Base-by-base conservation (phyloP, 1,140 invertebrate species). In the Listronotus bonariensis region DNA sequence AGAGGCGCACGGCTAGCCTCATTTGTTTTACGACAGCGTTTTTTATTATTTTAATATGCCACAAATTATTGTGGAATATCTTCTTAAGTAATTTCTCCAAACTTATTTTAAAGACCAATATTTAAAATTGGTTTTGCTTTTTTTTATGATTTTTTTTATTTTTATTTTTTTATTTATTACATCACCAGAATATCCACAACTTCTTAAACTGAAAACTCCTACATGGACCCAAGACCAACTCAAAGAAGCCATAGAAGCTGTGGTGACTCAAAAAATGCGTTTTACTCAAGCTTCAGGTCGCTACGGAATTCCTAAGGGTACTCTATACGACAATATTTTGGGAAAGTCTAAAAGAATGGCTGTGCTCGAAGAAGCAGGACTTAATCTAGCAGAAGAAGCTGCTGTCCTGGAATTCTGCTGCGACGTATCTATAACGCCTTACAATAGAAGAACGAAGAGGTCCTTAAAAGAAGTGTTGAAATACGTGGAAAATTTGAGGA, bases 291-390 rank as follows among this genome's bases (percentile, higher is more conserved):
- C 88, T 0, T 85, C 88, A 2, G 82, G 85, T 4, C 81, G 84
- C 63, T 91, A 85, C 78, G 86, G 87, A 57, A 89, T 91, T 75
- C 89, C 89, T 0, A 91, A 91, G 78, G 88, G 88, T 15, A 91
- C 89, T 3, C 81, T 91, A 12, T 91, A 90, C 80, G 88, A 90
- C 80, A 91, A 90, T 77, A 90, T 91, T 72, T 79, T 91, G 53
- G 89, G 89, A 11, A 91, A 91, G 79, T 87, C 88, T 9, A 89
- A 89, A 79, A 79, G 89, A 42, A 90, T 90, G 88, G 84, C 87
- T 66, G 86, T 90, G 0, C 78, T 90, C 56, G 88, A 89, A 68
- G 88, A 90, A 69, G 85, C 86, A 0, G 86, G 82, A 4, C 76
- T 91, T 15, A 80, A 82, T n/a, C 40, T 79, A 11, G 74, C 72